Base-by-base conservation (phyloP, 1,140 invertebrate genomes). In the Drosophila willistoni region DNA sequence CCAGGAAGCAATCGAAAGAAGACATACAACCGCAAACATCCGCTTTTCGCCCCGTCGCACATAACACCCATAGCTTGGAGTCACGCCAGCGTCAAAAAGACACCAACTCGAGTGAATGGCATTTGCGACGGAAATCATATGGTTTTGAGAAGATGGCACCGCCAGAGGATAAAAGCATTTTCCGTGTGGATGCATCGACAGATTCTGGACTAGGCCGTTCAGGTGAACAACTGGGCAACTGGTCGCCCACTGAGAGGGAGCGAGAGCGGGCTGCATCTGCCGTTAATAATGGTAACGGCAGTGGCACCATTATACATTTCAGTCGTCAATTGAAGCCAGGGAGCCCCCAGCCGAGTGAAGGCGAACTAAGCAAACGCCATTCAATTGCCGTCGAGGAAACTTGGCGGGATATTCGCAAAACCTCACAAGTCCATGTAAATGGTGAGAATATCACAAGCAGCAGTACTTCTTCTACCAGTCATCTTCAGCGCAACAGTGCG, bases 131-230 rank as follows among this genome's bases (percentile, higher is more conserved):
- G 71, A 96, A 96, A 91, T 96, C 95, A 3, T 96, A 96, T 79
- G 95, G 95, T 61, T 96, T 96, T 76, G 95, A 96, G 91, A 94
- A 95, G 73, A 94, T 95, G 73, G 93, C 93, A 7, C 92, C 91
- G 39, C 85, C 93, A 72, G 93, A 93, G 66, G 93, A 93, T 68
- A 93, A 93, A 41, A 90, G 93, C 55, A 89, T 92, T 6, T 86
- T 81, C 9, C 93, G 93, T 1, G 94, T 95, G 69, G 95, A 95
- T 84, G 95, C 94, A 13, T 96, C 95, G 10, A 96, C 95, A 3
- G 95, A 96, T 74, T 95, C 95, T 76, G 95, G 95, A 1, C 94
- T 96, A 73, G 95, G 95, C 71, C 94, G 94, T 74, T 96, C 95
- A 1, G 93, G 94, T 22, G 95, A 95, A 92, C 93, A 95, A 25